Base-by-base conservation (phyloP, 2,888 invertebrate species). In the Perithous albicinctus region DNA sequence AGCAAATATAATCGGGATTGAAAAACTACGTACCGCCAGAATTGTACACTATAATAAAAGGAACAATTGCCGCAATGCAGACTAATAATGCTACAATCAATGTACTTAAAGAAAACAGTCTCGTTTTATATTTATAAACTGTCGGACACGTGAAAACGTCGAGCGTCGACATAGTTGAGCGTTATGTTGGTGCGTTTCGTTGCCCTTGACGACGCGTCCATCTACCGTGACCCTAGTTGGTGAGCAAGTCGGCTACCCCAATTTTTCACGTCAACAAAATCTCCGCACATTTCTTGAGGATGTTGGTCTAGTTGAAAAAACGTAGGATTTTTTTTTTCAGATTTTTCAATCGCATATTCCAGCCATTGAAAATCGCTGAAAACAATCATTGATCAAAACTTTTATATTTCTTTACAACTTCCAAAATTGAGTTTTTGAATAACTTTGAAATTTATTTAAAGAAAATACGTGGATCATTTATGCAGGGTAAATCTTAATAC, bases 111-210 rank as follows among this genome's bases (percentile, higher is more conserved):
- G 90, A 88, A 54, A 84, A 86, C 74, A 88, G 78, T 85, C 80
- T 86, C 38, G 86, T 88, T 81, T 89, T 90, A 63, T 89, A 87
- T 80, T 87, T 90, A 56, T 89, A 90, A 81, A 85, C 74, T 15
- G 88, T 84, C 0, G 86, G 78, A 66, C 83, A 86, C n/a, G 89
- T 87, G 82, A 90, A 89, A 82, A 90, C 85, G 81, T 90, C 88
- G 23, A 89, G 76, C 15, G 85, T 86, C 76, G 86, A 84, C 90
- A 90, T 90, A 70, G 51, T 83, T 77, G 59, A n/a, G 41, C 38
- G 77, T 73, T 56, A 7, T 80, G 80, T 81, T 66, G 43, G n/a
- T 23, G n/a, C 15, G 10, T 20, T 8, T 5, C 26, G 80, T 81
- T 41, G 54, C 59, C 77, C 29, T 67, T 85, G 81, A 38, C 83